Evolutionary conservation across 2,113 vertebrate genomes (phyloP), one percentile per base, ranked within the genome.

Genomic region (Atlantisia rogersi): DNA sequence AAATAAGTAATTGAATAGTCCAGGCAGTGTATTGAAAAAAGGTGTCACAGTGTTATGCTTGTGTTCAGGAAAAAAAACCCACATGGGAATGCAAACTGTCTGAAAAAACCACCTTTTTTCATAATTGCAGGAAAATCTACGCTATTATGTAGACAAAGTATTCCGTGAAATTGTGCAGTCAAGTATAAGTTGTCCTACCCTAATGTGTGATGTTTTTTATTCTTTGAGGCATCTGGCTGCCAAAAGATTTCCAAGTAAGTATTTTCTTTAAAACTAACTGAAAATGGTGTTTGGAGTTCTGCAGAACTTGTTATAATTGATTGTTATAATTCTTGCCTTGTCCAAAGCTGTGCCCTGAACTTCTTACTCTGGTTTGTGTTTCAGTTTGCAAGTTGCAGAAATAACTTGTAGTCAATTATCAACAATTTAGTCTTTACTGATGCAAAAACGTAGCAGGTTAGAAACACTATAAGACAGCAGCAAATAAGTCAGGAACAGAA

Each of bases 201-300:
- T 99, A 28, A 99, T 99, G 99, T 99, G 99, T 97, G 99, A 99
- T 52, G 97, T 99, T 86, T 99, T 99, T 96, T 99, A 98, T 95
- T 99, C 99, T 65, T 97, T 99, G 86, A 98, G 99, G 88, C 98
- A 99, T 76, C 98, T 99, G 97, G 99, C 99, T 94, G 98, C 98
- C 78, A 98, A 98, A 82, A 98, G 98, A 80, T 99, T 99, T 96
- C 98, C 99, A 97, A 99, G 99, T 99, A 98, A 99, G 98, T 97
- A 39, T 84, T 80, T 39, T 92, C 44, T 81, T 81, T 67, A 68
- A 70, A 91, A 12, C 31, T 62, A 91, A 89, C 18, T 46, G 19
- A 19, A 95, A 59, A 21, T 58, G 17, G 1, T 70, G 8, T 58
- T 89, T 10, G 15, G 28, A 53, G n/a, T 35, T 82, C 22, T 59